Conservation (phyloP, 2,113 vertebrate genomes). For the Nanger granti region DNA sequence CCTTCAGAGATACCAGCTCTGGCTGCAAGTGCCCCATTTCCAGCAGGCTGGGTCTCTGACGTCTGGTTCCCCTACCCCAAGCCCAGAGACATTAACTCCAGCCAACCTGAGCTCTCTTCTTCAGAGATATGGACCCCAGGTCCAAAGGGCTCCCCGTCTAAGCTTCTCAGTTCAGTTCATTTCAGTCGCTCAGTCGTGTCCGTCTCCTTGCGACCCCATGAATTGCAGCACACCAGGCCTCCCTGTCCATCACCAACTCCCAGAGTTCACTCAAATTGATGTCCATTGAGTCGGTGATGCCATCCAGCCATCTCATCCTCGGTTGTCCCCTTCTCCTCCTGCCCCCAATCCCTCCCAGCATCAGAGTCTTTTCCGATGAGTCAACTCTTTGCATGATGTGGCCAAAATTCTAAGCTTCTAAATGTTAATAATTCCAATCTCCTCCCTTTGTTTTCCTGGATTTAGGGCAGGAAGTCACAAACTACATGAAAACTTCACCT, state of each 20-base stretch:
- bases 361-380: too few relatives aligned
- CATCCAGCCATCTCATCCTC: too few relatives aligned
- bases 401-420: not conserved
- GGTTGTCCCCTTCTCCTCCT: too few relatives aligned
- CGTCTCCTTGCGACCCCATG: too few relatives aligned
- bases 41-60: not conserved
- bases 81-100: not conserved
- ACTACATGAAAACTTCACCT: not conserved
- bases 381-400: too few relatives aligned
- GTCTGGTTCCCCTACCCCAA: fast-evolving
- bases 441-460: not conserved
- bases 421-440: not conserved
- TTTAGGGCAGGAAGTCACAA: not conserved
- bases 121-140: not conserved
- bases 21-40: not conserved
- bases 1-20: not conserved
- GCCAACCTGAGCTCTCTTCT: not conserved
- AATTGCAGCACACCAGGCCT: too few relatives aligned
- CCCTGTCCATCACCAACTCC: too few relatives aligned
- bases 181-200: too few relatives aligned
- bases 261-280: too few relatives aligned
- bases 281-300: too few relatives aligned
- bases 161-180: too few relatives aligned
- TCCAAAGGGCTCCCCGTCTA: not conserved
- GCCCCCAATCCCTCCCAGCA: too few relatives aligned